Evolutionary conservation across 2,113 vertebrate genomes (phyloP).

Genomic region (Alexandromys fortis): DNA sequence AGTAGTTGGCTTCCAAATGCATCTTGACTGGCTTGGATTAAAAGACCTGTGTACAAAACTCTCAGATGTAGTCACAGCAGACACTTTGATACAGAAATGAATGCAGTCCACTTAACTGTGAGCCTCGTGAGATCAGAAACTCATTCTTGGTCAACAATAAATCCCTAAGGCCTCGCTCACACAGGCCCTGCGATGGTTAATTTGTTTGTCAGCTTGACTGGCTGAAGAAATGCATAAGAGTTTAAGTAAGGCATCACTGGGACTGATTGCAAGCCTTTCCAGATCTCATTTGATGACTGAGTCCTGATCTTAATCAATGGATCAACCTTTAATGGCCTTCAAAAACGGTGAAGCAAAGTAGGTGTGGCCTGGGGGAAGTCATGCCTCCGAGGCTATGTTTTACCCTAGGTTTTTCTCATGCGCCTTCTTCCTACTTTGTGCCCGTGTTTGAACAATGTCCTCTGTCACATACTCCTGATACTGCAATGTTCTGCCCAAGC

Average conservation of each 20-base stretch:
- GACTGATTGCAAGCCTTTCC: neutral
- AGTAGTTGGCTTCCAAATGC: rapidly evolving
- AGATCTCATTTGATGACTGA: neutral
- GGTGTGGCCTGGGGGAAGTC: neutral
- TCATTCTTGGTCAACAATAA: neutral
- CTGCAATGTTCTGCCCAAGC: neutral
- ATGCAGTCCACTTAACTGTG: neutral
- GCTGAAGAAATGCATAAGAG: neutral
- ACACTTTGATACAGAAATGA: neutral
- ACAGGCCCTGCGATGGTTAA: neutral
- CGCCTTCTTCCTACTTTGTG: neutral
- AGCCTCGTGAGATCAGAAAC: neutral
- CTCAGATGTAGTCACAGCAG: neutral
- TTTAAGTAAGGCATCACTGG: neutral
- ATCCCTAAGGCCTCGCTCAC: neutral
- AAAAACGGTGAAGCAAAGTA: no score
- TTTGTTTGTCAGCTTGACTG: neutral
- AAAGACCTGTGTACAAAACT: neutral
- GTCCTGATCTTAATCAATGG: neutral
- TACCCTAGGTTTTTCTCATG: neutral
- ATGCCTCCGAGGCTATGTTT: neutral
- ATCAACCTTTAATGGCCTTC: neutral
- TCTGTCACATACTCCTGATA: neutral
- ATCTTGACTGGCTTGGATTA: neutral
- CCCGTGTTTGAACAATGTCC: neutral